These are phyloP conservation scores for Pelochelys cantorii DNA, from an alignment of 2,797 vertebrate genomes.

Conservation along the genomic window DNA sequence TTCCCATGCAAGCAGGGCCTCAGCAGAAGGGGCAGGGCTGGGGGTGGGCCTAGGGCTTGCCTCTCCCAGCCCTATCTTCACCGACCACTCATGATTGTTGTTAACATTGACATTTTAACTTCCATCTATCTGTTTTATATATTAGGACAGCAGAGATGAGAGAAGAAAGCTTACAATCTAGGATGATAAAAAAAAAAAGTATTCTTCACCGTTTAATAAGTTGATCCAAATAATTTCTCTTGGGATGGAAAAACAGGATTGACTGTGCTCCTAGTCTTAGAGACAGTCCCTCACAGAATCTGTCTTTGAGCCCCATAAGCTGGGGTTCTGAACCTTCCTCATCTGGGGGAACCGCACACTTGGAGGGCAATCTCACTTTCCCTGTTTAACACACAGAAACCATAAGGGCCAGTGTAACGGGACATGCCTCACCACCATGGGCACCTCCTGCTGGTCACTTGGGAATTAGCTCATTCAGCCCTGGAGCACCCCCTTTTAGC, in stretches of 20 bases:
- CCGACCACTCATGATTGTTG: neutral
- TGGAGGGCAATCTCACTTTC: neutral
- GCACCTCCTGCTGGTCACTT: no score
- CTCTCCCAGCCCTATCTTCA: no score
- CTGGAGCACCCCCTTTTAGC: no score
- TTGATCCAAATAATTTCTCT: neutral
- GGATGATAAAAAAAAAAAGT: neutral
- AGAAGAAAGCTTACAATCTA: neutral
- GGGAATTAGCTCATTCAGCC: no score
- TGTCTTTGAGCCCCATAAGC: neutral
- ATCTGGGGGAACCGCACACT: neutral
- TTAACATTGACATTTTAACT: neutral
- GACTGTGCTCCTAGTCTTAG: fast-evolving
- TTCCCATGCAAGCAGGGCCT: no score
- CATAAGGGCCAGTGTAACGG: neutral
- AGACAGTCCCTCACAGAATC: neutral
- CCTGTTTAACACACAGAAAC: neutral
- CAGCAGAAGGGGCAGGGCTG: no score
- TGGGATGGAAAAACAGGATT: neutral
- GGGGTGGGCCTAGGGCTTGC: no score
- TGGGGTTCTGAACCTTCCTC: neutral
- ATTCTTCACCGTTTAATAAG: neutral
- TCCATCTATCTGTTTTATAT: neutral
- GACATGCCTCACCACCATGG: no score
- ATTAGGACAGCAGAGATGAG: neutral